Evolutionary conservation across 2,113 vertebrate genomes (phyloP).

Genomic region (Halichoerus grypus): DNA sequence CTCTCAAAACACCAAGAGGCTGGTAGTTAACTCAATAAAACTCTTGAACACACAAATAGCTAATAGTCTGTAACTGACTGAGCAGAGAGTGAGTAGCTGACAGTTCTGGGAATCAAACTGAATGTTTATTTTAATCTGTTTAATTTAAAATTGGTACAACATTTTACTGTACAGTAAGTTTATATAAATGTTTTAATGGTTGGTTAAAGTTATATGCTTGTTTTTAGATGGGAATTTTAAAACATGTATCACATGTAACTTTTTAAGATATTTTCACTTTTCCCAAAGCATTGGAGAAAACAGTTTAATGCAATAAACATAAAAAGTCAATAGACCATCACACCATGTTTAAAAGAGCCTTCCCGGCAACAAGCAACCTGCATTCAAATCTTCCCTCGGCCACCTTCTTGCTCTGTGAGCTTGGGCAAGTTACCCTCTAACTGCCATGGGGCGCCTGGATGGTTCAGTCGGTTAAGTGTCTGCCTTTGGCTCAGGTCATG

Average conservation of each 20-base stretch:
- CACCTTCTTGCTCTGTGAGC: slow-evolving; percentile 17
- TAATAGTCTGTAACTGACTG: slow-evolving; percentile 68
- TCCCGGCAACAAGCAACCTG: slow-evolving; percentile 45
- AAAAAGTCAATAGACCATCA: slow-evolving; percentile 82
- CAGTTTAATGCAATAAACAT: slow-evolving; percentile 68
- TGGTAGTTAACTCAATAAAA: slow-evolving; percentile 46
- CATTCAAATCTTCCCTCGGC: neutral
- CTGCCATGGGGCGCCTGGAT: neutral
- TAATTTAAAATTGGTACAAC: slow-evolving; percentile 70
- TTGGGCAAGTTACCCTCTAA: slow-evolving; percentile 5
- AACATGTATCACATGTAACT: slow-evolving; percentile 68
- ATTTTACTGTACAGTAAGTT: slow-evolving; percentile 75
- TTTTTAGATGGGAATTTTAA: slow-evolving; percentile 70
- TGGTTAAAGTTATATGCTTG: slow-evolving; percentile 70
- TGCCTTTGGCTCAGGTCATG: neutral
- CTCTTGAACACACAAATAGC: slow-evolving; percentile 34
- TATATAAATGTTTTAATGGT: slow-evolving; percentile 71
- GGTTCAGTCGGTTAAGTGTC: neutral
- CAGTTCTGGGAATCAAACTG: slow-evolving; percentile 71
- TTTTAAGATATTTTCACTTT: slow-evolving; percentile 73
- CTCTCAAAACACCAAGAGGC: slow-evolving; percentile 49
- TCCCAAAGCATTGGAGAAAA: slow-evolving; percentile 68
- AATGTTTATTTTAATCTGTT: slow-evolving; percentile 76
- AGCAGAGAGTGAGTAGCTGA: slow-evolving; percentile 56
- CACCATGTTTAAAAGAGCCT: slow-evolving; percentile 71